Conservation (phyloP, 2,888 invertebrate genomes). For the Unio delphinus region DNA sequence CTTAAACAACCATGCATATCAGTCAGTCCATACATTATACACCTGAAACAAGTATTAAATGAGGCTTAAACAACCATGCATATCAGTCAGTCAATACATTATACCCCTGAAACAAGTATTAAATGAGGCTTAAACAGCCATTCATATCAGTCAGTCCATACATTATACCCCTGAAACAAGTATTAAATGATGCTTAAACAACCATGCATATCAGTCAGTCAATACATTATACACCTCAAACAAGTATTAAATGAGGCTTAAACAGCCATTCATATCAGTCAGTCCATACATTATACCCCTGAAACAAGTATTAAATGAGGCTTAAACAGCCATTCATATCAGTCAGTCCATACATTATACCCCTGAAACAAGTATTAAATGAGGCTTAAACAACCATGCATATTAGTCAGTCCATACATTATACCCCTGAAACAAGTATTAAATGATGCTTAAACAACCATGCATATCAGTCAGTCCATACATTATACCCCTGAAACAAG, state of each 20-base stretch:
- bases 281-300: constrained; percentile 91
- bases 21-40: constrained; percentile 92
- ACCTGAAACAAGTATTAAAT: constrained; percentile 71
- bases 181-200: too few relatives aligned
- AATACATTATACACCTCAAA: constrained; percentile 87
- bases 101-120: constrained; percentile 76
- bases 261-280: constrained; percentile 71
- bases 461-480: constrained; percentile 82
- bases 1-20: too few relatives aligned
- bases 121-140: too few relatives aligned
- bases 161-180: constrained; percentile 81
- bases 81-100: constrained; percentile 87
- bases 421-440: constrained; percentile 76
- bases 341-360: constrained; percentile 92
- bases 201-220: constrained; percentile 76
- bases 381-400: too few relatives aligned
- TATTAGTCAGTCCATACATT: constrained; percentile 87
- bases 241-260: not conserved
- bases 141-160: constrained; percentile 82
- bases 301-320: constrained; percentile 27
- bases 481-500: constrained; percentile 81
- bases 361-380: constrained; percentile 71
- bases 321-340: too few relatives aligned
- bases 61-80: too few relatives aligned
- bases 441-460: too few relatives aligned